Evolutionary conservation across 2,113 vertebrate species (phyloP).

Genomic region (Centropus bengalensis): DNA sequence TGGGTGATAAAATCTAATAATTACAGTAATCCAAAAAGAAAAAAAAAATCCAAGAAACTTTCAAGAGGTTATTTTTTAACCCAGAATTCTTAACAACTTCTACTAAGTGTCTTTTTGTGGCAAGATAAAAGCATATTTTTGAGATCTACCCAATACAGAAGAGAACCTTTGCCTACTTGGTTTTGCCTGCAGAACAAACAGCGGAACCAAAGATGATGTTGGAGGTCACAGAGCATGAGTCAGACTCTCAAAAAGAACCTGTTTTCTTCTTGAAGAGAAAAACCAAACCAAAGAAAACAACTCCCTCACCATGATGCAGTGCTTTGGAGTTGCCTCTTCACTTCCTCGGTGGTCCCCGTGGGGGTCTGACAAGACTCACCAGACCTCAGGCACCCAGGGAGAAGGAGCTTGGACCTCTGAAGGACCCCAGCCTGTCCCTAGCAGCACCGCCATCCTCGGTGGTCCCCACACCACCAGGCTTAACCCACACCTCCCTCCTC

Average conservation of each 20-base stretch:
- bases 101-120: not conserved
- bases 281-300: constrained; percentile 27
- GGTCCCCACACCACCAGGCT: not conserved
- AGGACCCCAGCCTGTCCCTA: not conserved
- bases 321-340: not conserved
- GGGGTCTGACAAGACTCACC: not conserved
- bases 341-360: accelerated
- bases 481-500: not conserved
- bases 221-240: not conserved
- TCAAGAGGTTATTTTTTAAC: not conserved
- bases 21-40: not conserved
- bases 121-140: constrained; percentile 28
- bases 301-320: accelerated
- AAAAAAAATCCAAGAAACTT: not conserved
- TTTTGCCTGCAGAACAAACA: not conserved
- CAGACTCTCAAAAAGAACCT: not conserved
- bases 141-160: not conserved
- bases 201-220: not conserved
- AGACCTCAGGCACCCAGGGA: not conserved
- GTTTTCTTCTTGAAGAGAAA: not conserved
- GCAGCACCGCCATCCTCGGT: not conserved
- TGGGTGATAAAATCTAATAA: not conserved
- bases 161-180: not conserved
- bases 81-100: not conserved
- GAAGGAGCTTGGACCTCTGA: not conserved